Base-by-base conservation (phyloP, 2,888 invertebrate genomes). In the Drosophila setosimentum region DNA sequence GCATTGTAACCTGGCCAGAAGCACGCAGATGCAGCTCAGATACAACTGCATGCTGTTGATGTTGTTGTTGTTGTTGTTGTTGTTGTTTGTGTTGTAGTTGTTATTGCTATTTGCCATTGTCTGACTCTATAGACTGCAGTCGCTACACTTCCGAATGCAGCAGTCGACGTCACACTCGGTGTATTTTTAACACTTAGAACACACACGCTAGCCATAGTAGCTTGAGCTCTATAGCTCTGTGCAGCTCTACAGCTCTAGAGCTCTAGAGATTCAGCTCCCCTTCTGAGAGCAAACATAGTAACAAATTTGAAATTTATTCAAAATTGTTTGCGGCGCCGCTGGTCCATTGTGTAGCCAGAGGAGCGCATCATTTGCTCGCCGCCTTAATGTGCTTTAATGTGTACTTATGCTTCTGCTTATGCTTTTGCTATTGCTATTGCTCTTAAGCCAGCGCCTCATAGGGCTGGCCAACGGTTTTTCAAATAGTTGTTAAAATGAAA, bases 281-380 rank as follows among this genome's bases (percentile, higher is more conserved):
- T 45, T 29, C 50, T 29, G 50, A 30, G 50, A 42, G 11, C 50
- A 32, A 48, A 35, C 55, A 68, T 84, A 89, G 84, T 85, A 86
- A 89, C 89, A 86, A 86, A 86, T 86, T 86, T 89, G 73, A 86
- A 86, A 89, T 86, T 89, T 86, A 86, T 86, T 86, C 89, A 87
- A 69, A 74, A 80, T 62, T 68, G 24, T 70, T 72, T 71, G 67
- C 62, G 45, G 72, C 66, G 57, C 32, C 51, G 64, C 59, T 53
- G 53, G 67, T 80, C 76, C 82, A 87, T 86, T 83, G 82, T 87
- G 80, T 89, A 87, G 80, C 78, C 85, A 89, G 85, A 87, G 88
- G 76, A 89, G 85, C 88, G 90, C 90, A 86, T 86, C 85, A 86
- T 87, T 86, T 80, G 85, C 82, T 78, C 70, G 76, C 74, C 78